phyloP scores from a whole-genome alignment of 2,888 invertebrate species.

The Anagyrus pseudococci region DNA sequence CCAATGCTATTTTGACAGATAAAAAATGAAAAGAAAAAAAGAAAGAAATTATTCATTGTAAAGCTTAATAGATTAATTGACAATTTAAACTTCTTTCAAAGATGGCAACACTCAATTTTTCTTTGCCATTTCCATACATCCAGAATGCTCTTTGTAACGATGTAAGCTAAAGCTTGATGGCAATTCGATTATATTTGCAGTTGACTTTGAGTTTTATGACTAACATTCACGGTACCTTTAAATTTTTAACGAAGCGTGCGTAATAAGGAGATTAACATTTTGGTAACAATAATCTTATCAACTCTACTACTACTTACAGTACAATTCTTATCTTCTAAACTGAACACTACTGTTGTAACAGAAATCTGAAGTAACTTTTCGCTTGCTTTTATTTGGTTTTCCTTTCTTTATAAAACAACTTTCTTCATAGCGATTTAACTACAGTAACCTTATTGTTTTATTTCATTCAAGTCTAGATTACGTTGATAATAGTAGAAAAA shows the following conservation, averaged over 20 bases:
- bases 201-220: constrained; percentile 16
- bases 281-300: constrained; percentile 36
- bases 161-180: no score
- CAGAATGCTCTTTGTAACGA: no score
- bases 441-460: constrained; percentile 35
- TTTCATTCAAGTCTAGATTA: constrained; percentile 30
- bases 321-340: constrained; percentile 34
- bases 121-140: no score
- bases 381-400: constrained; percentile 24
- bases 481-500: constrained; percentile 25
- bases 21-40: constrained; percentile 25
- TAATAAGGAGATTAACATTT: constrained; percentile 31
- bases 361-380: constrained; percentile 30
- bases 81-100: constrained; percentile 26
- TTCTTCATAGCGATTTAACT: constrained; percentile 27
- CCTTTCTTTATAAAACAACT: constrained; percentile 20
- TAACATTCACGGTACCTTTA: constrained; percentile 11
- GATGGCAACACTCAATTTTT: no score
- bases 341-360: constrained; percentile 35
- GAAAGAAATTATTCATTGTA: no score
- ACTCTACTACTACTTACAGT: constrained; percentile 32
- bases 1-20: constrained; percentile 15
- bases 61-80: constrained; percentile 30
- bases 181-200: constrained; percentile 22
- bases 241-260: constrained; percentile 33